Percentiles rank a stretch among this genome's conserved stretches.
These are phyloP conservation scores for Hoplodrina ambigua DNA, from an alignment of 2,888 invertebrate species.

Conservation along the genomic window DNA sequence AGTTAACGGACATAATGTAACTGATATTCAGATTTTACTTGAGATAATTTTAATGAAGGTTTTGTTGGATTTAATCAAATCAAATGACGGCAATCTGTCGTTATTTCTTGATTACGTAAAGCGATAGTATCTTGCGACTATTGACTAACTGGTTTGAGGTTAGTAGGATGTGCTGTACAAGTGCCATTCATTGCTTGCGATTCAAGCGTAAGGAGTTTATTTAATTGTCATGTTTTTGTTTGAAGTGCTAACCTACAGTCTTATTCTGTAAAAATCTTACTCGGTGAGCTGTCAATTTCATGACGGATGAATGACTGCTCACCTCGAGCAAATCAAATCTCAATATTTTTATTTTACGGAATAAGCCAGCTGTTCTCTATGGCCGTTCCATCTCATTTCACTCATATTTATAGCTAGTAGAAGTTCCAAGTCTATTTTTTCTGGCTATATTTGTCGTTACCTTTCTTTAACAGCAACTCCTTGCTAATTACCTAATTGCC, in stretches of 20 bases:
- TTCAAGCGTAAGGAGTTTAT: constrained; percentile 12
- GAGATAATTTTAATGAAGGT: constrained; percentile 68
- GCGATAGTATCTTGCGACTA: constrained; percentile 54
- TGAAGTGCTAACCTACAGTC: constrained; percentile 1
- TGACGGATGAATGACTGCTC: too few relatives aligned
- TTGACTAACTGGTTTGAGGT: constrained; percentile 45
- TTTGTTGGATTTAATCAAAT: constrained; percentile 60
- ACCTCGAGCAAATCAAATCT: too few relatives aligned
- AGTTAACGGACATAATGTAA: constrained; percentile 62
- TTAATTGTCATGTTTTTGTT: constrained; percentile 23
- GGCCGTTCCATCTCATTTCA: constrained; percentile 1
- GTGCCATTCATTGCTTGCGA: constrained; percentile 8
- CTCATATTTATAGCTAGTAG: too few relatives aligned
- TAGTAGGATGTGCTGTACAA: constrained; percentile 32
- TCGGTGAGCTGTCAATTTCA: too few relatives aligned
- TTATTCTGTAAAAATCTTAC: too few relatives aligned
- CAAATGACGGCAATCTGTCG: constrained; percentile 59
- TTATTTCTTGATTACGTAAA: constrained; percentile 54
- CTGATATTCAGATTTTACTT: constrained; percentile 59
- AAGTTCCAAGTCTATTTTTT: background rate
- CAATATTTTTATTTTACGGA: too few relatives aligned
- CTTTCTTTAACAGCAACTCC: too few relatives aligned
- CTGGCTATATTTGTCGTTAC: background rate
- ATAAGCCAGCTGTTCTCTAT: background rate
- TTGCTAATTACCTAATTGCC: background rate